phyloP scores from a whole-genome alignment of 2,888 invertebrate genomes.

The Hemistola chrysoprasaria region DNA sequence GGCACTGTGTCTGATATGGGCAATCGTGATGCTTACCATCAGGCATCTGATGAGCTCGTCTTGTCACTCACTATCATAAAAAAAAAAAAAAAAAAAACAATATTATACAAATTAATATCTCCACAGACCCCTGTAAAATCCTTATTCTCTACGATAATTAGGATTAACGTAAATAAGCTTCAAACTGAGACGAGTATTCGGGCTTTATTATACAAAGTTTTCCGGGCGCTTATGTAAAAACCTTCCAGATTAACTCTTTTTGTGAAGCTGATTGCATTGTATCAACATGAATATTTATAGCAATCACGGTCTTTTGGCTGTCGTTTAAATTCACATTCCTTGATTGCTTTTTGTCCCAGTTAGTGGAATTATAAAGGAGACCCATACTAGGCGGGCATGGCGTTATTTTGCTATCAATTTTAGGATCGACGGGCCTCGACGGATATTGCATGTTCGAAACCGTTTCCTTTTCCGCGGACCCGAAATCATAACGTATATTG shows the following conservation, averaged over 20 bases:
- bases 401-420: slow-evolving; percentile 44
- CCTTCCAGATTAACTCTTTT: slow-evolving; percentile 32
- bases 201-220: slow-evolving; percentile 25
- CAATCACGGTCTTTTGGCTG: slow-evolving; percentile 29
- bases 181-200: slow-evolving; percentile 17
- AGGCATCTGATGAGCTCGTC: too few relatives aligned
- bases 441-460: slow-evolving; percentile 50
- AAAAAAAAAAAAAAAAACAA: too few relatives aligned
- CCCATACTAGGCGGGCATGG: slow-evolving; percentile 5
- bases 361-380: slow-evolving; percentile 15
- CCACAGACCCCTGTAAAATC: slow-evolving; percentile 3
- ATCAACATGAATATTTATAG: slow-evolving; percentile 34
- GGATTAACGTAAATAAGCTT: slow-evolving; percentile 20
- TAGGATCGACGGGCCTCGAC: slow-evolving; percentile 30
- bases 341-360: slow-evolving; percentile 28
- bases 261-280: slow-evolving; percentile 31
- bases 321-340: slow-evolving; percentile 19
- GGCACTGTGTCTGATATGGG: too few relatives aligned
- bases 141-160: slow-evolving; percentile 12
- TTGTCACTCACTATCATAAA: too few relatives aligned
- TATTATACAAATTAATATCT: neutral
- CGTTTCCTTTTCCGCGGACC: slow-evolving; percentile 37
- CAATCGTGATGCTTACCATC: too few relatives aligned
- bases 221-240: slow-evolving; percentile 23
- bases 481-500: slow-evolving; percentile 31